Evolutionary conservation across 2,888 invertebrate species (phyloP).

Genomic region (Nipponacmea schrenckii): DNA sequence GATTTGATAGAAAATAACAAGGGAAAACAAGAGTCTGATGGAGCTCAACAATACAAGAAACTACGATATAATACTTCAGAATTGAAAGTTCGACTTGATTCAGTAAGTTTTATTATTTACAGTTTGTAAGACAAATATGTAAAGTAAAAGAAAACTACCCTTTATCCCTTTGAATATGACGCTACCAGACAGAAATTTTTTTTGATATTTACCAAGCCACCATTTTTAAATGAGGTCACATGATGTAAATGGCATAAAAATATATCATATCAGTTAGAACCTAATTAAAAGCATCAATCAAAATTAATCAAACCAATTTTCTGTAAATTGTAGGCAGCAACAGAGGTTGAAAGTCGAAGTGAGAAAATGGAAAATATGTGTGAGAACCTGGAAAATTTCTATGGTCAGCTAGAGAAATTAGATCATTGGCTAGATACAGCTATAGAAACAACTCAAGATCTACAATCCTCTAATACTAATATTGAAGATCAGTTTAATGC

Average conservation of each 20-base stretch:
- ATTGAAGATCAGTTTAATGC: slow-evolving; percentile 45
- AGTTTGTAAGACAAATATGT: not conserved
- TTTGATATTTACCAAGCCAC: no score
- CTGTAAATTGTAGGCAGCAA: slow-evolving; percentile 44
- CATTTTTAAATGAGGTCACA: no score
- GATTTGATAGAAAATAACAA: slow-evolving; percentile 51
- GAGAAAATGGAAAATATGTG: slow-evolving; percentile 76
- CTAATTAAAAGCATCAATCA: no score
- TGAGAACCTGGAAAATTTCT: slow-evolving; percentile 85
- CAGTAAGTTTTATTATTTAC: slow-evolving; percentile 45
- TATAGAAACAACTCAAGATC: slow-evolving; percentile 51
- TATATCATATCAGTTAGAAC: no score
- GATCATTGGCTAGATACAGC: slow-evolving; percentile 61
- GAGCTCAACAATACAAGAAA: slow-evolving; percentile 62
- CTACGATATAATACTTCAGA: slow-evolving; percentile 60
- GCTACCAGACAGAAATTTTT: not conserved
- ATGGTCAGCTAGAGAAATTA: slow-evolving; percentile 71
- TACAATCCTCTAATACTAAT: slow-evolving; percentile 44
- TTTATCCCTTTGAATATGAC: not conserved
- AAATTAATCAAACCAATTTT: no score
- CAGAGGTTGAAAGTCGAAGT: slow-evolving; percentile 49
- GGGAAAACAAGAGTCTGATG: slow-evolving; percentile 47
- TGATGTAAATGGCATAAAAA: no score
- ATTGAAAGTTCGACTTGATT: slow-evolving; percentile 60
- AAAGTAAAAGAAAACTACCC: not conserved